These are phyloP conservation scores for Ptychodera flava DNA, from an alignment of 35 echinoderm and acorn worm genomes.

Conservation along the genomic window DNA sequence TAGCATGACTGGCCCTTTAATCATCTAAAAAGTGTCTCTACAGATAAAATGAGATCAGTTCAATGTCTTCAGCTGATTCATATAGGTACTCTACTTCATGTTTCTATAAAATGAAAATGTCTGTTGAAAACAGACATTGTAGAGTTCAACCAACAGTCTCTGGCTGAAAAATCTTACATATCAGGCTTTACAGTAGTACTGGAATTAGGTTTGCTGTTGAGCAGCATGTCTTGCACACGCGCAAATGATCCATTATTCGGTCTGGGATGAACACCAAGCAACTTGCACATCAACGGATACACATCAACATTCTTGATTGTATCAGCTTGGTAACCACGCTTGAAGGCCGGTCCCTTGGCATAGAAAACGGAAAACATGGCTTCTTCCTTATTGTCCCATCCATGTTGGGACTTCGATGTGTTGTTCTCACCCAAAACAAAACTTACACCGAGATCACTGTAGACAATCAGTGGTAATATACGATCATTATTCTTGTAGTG, in stretches of 20 bases:
- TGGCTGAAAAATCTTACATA: too few relatives aligned
- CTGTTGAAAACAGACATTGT: too few relatives aligned
- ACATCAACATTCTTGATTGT: conserved; percentile 69
- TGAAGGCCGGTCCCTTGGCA: conserved; percentile 76
- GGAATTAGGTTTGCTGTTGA: too few relatives aligned
- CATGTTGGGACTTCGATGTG: conserved; percentile 28
- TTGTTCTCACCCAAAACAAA: not conserved
- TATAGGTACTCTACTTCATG: too few relatives aligned
- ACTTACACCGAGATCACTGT: conserved; percentile 32
- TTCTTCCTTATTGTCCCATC: conserved; percentile 58
- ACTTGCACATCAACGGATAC: conserved; percentile 65
- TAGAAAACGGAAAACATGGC: conserved; percentile 75
- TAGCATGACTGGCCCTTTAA: too few relatives aligned
- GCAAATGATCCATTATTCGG: conserved; percentile 68
- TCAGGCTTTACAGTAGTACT: too few relatives aligned
- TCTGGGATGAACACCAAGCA: conserved; percentile 29
- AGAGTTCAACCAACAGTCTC: too few relatives aligned
- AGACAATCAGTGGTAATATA: conserved; percentile 56
- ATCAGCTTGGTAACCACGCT: conserved; percentile 28
- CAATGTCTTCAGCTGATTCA: too few relatives aligned
- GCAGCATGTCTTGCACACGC: conserved; percentile 32
- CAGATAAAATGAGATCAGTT: too few relatives aligned
- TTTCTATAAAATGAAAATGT: too few relatives aligned
- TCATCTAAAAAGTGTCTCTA: too few relatives aligned
- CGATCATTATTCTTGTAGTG: conserved; percentile 61